Percentiles rank a stretch among this genome's conserved stretches.
phyloP scores from a whole-genome alignment of 2,797 vertebrate genomes.

The Notolabrus celidotus region DNA sequence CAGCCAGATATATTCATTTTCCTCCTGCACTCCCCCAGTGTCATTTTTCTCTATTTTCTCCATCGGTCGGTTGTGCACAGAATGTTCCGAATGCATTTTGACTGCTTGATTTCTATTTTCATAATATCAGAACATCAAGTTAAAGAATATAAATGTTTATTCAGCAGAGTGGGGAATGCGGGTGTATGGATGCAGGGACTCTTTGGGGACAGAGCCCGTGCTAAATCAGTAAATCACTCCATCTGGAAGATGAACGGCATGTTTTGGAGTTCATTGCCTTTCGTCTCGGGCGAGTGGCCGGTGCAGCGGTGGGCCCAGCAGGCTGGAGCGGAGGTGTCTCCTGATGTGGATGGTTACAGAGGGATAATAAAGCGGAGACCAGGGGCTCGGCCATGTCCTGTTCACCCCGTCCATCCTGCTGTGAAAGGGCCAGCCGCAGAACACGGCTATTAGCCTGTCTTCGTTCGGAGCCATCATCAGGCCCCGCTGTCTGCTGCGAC shows the following conservation, averaged over 20 bases:
- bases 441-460: slow-evolving; percentile 35
- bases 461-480: slow-evolving; percentile 37
- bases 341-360: slow-evolving; percentile 75
- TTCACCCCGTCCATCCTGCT: slow-evolving; percentile 46
- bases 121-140: slow-evolving; percentile 79
- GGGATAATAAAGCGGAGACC: slow-evolving; percentile 79
- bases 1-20: slow-evolving; percentile 77
- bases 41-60: slow-evolving; percentile 83
- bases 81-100: slow-evolving; percentile 75
- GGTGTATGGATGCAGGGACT: slow-evolving; percentile 56
- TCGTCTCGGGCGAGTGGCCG: slow-evolving; percentile 77
- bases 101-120: slow-evolving; percentile 82
- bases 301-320: slow-evolving; percentile 64
- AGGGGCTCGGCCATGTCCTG: slow-evolving; percentile 59
- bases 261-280: slow-evolving; percentile 84
- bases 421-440: slow-evolving; percentile 54
- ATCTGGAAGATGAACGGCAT: slow-evolving; percentile 83
- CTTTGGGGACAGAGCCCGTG: slow-evolving; percentile 68
- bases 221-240: slow-evolving; percentile 83
- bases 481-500: slow-evolving; percentile 2
- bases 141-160: slow-evolving; percentile 83
- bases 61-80: slow-evolving; percentile 68
- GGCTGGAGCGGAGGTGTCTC: slow-evolving; percentile 69
- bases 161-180: slow-evolving; percentile 71
- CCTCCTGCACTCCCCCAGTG: slow-evolving; percentile 66